Percentiles rank a stretch among this genome's conserved stretches.
Conservation (phyloP, 2,113 vertebrate species). For the Orycteropus afer region DNA sequence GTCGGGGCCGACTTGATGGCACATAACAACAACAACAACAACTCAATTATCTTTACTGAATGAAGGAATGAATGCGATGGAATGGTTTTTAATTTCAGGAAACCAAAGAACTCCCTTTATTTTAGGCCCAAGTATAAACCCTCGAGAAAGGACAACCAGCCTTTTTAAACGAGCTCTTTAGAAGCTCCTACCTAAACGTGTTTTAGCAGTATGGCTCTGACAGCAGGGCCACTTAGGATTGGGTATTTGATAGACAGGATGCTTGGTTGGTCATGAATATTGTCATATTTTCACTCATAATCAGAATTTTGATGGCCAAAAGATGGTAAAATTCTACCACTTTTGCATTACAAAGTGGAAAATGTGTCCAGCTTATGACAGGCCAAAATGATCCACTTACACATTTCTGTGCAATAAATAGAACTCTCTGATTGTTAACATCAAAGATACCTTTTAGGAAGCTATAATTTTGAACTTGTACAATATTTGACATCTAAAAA, state of each 20-base stretch:
- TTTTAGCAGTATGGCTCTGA: constrained; percentile 28
- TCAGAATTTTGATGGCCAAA: constrained; percentile 14
- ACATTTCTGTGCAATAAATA: constrained; percentile 26
- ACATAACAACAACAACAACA: no score
- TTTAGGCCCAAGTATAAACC: neutral
- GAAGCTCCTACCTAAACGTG: constrained; percentile 10
- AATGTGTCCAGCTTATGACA: constrained; percentile 50
- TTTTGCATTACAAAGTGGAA: constrained; percentile 57
- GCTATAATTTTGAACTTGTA: constrained; percentile 16
- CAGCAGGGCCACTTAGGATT: constrained; percentile 51
- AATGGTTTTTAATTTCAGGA: constrained; percentile 49
- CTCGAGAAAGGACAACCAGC: neutral
- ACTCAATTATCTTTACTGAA: no score
- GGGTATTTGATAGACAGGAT: constrained; percentile 65
- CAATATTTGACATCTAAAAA: constrained; percentile 50
- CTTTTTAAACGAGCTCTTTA: constrained; percentile 36
- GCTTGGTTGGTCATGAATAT: constrained; percentile 53
- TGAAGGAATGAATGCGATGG: neutral
- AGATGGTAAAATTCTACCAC: constrained; percentile 60
- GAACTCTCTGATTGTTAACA: constrained; percentile 56
- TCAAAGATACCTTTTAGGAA: constrained; percentile 27
- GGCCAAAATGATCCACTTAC: constrained; percentile 50
- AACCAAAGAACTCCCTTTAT: constrained; percentile 37
- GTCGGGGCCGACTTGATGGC: no score
- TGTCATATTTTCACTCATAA: constrained; percentile 59